phyloP scores from a whole-genome alignment of 1,140 invertebrate species.

The Chlorops oryzae region DNA sequence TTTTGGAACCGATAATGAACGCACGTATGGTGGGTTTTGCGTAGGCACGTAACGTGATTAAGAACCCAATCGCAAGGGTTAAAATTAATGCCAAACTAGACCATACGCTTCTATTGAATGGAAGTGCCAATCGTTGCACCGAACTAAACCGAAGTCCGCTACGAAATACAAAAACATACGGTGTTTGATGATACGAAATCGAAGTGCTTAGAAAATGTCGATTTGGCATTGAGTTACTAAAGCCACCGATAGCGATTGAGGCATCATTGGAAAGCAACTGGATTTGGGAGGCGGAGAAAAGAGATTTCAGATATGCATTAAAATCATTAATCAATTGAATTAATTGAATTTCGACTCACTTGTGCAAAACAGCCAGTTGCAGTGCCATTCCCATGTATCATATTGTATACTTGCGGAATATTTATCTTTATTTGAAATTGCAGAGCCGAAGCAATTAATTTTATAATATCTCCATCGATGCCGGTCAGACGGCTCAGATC shows the following conservation, averaged over 20 bases:
- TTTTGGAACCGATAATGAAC: background rate
- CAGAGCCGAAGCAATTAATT: conserved; percentile 1
- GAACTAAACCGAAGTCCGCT: background rate
- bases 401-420: background rate
- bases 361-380: conserved; percentile 10
- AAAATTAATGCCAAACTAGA: background rate
- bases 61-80: background rate
- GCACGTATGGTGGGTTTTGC: background rate
- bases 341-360: conserved; percentile 5
- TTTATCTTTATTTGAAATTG: conserved; percentile 5
- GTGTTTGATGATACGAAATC: background rate
- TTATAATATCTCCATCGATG: conserved; percentile 10
- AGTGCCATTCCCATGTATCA: background rate
- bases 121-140: background rate
- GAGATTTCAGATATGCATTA: no score
- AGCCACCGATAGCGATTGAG: background rate
- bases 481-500: background rate
- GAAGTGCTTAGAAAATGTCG: background rate
- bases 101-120: background rate
- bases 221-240: background rate
- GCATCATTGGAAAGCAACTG: background rate
- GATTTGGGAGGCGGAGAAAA: no score
- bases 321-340: no score
- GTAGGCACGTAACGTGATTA: background rate
- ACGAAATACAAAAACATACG: background rate